Base-by-base conservation (phyloP, 2,113 vertebrate species). In the Eublepharis macularius region DNA sequence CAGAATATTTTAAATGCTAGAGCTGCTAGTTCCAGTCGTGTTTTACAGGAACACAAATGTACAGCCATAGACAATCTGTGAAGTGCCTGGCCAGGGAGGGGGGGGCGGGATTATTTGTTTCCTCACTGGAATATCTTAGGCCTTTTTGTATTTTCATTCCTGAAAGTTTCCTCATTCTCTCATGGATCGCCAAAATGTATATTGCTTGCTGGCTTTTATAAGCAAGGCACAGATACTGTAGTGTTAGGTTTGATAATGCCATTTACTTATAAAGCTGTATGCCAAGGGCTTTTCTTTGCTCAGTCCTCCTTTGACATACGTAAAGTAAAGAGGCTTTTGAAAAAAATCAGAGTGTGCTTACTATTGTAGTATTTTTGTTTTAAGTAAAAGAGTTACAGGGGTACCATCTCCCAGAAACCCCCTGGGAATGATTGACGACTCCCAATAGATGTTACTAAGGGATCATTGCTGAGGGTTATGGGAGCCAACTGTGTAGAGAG, bases 191-290 rank as follows among this genome's bases (percentile, higher is more conserved):
- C 80, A 90, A 45, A 86, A 85, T 47, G 45, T 10, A 54, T 19
- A 65, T 89, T 17, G 5, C n/a, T 81, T 51, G 26, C 6, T 47
- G 36, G 32, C 57, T 79, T 60, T 7, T 85, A 32, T 49, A 81
- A 87, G 34, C 26, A 82, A 2, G 51, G 70, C 26, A 77, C 2
- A 57, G 34, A 57, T 47, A 65, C 76, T 79, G 1, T 79, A 82
- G 65, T 9, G 16, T 29, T 84, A 66, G 34, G 19, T 11, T 87
- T 49, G 34, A 81, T 80, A 87, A 77, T 68, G 54, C 3, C 24
- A 84, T 68, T 66, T 66, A 69, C 34, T 87, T 84, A 32, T 76
- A 90, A 84, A 70, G 8, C 81, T 86, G 2, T 75, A 77, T 87
- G 54, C 88, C 85, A 85, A 83, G 77, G 66, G 21, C 6, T 83